Base-by-base conservation (phyloP, 1,140 invertebrate genomes). In the Hormaphis cornu region DNA sequence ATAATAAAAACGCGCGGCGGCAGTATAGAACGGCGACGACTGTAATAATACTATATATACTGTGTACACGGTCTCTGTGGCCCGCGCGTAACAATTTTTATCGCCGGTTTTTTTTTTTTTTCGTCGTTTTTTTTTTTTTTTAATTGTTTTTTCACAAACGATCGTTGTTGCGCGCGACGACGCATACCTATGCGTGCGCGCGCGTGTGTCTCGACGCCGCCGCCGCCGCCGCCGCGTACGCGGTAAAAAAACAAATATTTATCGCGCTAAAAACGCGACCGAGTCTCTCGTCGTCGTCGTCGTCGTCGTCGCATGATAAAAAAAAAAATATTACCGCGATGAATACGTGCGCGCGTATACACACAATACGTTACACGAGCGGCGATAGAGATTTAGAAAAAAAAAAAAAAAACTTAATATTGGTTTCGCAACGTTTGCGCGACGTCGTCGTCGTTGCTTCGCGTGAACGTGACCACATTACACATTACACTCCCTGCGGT, bases 161-260 rank as follows among this genome's bases (percentile, higher is more conserved):
- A 35, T 56, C 53, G 53, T 35, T 12, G n/a, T n/a, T n/a, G n/a
- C n/a, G 18, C 22, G 30, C 52, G 28, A n/a, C 9, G 9, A 9
- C 30, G 53, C 53, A 56, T 56, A 56, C 53, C 53, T 56, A 56
- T 56, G 53, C 53, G 53, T 56, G 53, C 33, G 33, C 18, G 33
- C 18, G 53, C 20, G 44, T 46, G 6, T 46, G 7, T 20, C n/a
- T n/a, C n/a, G n/a, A 18, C 0, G 5, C 24, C 8, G 0, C 24
- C 48, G 48, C 26, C 16, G 46, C 18, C 20, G 46, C n/a, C n/a
- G n/a, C n/a, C 10, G 20, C 12, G 12, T 16, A n/a, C 26, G 28
- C 52, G 53, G 44, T 24, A 24, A 10, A 56, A n/a, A 56, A 56
- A 56, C 28, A 56, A 56, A 56, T 56, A 37, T 56, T 56, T 35